phyloP scores from a whole-genome alignment of 2,797 vertebrate genomes.

The Poecilia picta region DNA sequence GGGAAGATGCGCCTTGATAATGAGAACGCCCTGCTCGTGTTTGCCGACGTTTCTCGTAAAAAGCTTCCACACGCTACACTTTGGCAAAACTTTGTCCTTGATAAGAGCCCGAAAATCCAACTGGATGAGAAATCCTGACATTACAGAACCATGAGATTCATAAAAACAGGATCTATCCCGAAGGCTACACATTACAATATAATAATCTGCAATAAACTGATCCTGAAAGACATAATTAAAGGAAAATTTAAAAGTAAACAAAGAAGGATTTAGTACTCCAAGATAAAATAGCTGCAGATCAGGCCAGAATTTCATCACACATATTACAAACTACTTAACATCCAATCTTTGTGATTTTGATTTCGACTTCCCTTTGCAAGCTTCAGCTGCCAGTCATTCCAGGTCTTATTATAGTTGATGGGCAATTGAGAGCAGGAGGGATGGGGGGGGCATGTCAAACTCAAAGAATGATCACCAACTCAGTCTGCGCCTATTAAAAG shows the following conservation, averaged over 20 bases:
- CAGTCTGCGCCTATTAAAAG: constrained; percentile 82
- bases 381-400: constrained; percentile 77
- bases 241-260: constrained; percentile 13
- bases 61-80: constrained; percentile 24
- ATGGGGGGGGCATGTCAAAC: constrained; percentile 67
- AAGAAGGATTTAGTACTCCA: not conserved
- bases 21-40: constrained; percentile 14
- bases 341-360: constrained; percentile 60
- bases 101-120: constrained; percentile 51
- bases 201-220: not conserved
- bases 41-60: constrained; percentile 21
- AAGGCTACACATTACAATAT: constrained; percentile 1
- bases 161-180: constrained; percentile 7
- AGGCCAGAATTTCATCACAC: not conserved
- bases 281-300: not conserved
- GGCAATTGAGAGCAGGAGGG: constrained; percentile 39
- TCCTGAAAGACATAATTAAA: not conserved
- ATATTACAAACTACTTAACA: constrained; percentile 29
- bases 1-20: constrained; percentile 67
- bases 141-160: constrained; percentile 35
- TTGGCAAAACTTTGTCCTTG: constrained; percentile 36
- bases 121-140: constrained; percentile 42
- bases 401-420: constrained; percentile 82
- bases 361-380: constrained; percentile 69
- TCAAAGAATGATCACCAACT: constrained; percentile 81